A percentile compares a stretch with the other conserved stretches of the same genome.
Evolutionary conservation across 2,797 vertebrate species (phyloP).

Genomic region (Knipowitschia caucasica): DNA sequence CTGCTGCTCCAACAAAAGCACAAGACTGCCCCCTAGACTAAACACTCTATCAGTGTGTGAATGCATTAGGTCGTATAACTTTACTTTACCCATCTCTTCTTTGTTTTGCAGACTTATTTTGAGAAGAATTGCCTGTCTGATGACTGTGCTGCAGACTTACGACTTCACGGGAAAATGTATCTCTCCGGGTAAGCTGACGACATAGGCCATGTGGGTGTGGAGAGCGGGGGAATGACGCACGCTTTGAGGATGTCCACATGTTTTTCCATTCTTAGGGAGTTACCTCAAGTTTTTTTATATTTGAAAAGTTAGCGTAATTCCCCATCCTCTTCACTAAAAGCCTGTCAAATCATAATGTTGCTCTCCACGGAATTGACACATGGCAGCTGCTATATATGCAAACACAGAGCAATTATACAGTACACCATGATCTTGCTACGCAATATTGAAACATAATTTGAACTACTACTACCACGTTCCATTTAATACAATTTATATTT

Average conservation of each 20-base stretch:
- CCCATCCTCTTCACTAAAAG: neutral
- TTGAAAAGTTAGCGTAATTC: constrained; percentile 19
- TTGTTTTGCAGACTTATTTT: constrained; percentile 86
- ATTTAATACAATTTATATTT: no score
- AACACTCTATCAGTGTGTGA: constrained; percentile 15
- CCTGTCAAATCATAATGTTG: neutral
- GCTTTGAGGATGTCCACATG: constrained; percentile 68
- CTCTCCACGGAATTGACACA: neutral
- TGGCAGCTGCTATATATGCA: neutral
- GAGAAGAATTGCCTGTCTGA: constrained; percentile 97
- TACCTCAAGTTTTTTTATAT: constrained; percentile 50
- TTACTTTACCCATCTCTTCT: constrained; percentile 48
- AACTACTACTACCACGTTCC: no score
- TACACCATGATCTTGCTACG: neutral
- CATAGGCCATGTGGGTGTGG: constrained; percentile 71
- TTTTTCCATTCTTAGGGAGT: constrained; percentile 66
- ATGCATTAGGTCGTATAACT: constrained; percentile 57
- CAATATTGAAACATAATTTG: neutral
- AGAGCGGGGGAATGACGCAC: constrained; percentile 63
- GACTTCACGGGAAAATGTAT: constrained; percentile 86
- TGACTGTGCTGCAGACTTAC: constrained; percentile 93
- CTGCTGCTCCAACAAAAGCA: constrained; percentile 33
- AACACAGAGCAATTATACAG: no score
- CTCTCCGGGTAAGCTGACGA: constrained; percentile 85
- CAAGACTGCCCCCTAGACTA: constrained; percentile 70